Conservation (phyloP, 2,113 vertebrate genomes). For the Tapirus terrestris region DNA sequence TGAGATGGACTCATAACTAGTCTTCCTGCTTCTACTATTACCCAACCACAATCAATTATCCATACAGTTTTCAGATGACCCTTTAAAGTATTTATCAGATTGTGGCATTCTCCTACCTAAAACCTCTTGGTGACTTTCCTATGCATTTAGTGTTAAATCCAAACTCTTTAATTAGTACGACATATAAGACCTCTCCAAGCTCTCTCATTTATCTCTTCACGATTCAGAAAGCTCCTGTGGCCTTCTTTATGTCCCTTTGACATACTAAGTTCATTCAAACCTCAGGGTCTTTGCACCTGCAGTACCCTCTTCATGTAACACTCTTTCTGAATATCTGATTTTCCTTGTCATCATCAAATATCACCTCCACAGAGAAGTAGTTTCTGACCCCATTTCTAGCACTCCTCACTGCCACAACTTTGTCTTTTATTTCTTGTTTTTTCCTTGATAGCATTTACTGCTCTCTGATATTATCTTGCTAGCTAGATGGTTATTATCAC, state of each 20-base stretch:
- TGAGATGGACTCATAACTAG: not conserved
- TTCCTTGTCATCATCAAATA: not conserved
- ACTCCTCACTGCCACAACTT: not conserved
- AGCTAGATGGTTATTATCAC: not conserved
- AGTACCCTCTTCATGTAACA: not conserved
- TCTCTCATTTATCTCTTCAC: not conserved
- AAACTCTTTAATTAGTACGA: not conserved
- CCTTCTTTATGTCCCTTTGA: not conserved
- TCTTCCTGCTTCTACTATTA: not conserved
- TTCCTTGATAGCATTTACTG: not conserved
- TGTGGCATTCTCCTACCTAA: not conserved
- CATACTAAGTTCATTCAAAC: not conserved
- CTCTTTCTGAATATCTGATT: not conserved
- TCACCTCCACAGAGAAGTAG: not conserved
- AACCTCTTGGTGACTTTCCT: not conserved
- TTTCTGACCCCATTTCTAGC: not conserved
- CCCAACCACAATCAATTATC: not conserved
- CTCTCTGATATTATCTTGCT: not conserved
- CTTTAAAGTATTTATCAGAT: not conserved
- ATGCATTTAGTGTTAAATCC: not conserved
- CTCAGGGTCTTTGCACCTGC: not conserved
- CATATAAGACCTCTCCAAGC: not conserved
- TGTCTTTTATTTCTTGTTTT: not conserved
- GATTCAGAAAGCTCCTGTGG: not conserved
- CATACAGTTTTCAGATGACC: not conserved